These are phyloP conservation scores for Empidonax traillii DNA, from an alignment of 2,113 vertebrate species.

Conservation along the genomic window DNA sequence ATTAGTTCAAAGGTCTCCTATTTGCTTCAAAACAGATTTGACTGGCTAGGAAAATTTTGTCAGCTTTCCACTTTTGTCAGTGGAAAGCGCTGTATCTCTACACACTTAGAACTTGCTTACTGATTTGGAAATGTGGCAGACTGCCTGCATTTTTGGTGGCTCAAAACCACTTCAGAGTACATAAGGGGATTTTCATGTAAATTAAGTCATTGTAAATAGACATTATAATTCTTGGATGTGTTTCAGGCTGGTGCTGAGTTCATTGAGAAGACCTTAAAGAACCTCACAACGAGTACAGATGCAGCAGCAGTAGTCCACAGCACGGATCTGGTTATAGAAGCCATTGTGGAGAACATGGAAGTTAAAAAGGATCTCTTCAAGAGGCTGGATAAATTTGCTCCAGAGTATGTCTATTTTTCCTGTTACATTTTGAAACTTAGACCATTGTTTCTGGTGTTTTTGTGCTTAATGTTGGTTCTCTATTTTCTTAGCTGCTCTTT, in stretches of 20 bases:
- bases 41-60: background rate
- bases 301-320: constrained; percentile 78
- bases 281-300: constrained; percentile 82
- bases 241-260: constrained; percentile 86
- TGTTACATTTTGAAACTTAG: background rate
- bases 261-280: constrained; percentile 84
- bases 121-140: background rate
- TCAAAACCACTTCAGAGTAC: background rate
- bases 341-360: constrained; percentile 91
- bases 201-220: background rate
- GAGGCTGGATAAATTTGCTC: constrained; percentile 88
- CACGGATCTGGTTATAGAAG: constrained; percentile 92
- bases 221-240: background rate
- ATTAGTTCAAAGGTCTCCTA: background rate
- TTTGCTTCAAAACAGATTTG: background rate
- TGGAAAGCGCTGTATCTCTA: background rate
- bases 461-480: background rate
- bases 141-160: background rate
- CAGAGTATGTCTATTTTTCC: constrained; percentile 79
- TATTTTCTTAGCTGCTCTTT: background rate
- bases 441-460: background rate
- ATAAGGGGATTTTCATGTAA: background rate
- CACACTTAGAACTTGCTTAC: background rate
- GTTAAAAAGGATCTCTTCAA: constrained; percentile 90
- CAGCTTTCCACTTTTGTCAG: background rate